phyloP scores from a whole-genome alignment of 2,888 invertebrate species.

The Trichacis sp. region DNA sequence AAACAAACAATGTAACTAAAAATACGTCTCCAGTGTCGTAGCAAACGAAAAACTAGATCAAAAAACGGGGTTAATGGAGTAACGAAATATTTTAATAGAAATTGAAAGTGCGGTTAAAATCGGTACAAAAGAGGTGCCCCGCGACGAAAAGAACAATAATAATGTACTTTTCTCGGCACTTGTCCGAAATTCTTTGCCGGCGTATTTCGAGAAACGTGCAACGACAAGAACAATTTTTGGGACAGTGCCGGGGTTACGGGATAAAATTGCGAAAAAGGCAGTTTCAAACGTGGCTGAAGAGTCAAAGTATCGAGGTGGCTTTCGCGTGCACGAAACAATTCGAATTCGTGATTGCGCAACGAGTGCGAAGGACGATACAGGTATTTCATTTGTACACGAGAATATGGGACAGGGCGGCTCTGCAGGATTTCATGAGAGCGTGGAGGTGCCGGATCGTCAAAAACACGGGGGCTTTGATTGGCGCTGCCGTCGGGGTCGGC shows the following conservation, averaged over 20 bases:
- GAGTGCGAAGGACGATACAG: conserved; percentile 75
- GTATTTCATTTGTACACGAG: conserved; percentile 75
- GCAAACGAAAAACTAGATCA: too few species aligned
- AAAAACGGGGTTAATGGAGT: too few species aligned
- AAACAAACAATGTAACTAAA: too few species aligned
- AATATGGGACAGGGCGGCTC: conserved; percentile 75
- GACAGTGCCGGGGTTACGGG: conserved; percentile 15
- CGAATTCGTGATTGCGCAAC: conserved; percentile 71
- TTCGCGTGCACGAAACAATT: conserved; percentile 58
- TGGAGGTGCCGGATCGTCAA: conserved; percentile 68
- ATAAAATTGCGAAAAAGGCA: conserved; percentile 50
- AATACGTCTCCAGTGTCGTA: too few species aligned
- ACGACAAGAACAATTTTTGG: too few species aligned
- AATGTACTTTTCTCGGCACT: conserved; percentile 39
- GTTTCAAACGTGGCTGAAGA: conserved; percentile 54
- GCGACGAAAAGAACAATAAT: too few species aligned
- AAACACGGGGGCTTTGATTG: conserved; percentile 71
- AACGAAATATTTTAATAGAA: too few species aligned
- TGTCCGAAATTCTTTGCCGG: conserved; percentile 44
- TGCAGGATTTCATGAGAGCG: conserved; percentile 71
- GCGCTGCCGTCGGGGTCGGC: conserved; percentile 72
- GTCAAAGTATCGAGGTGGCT: conserved; percentile 54
- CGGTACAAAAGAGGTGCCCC: too few species aligned
- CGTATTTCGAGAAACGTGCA: conserved; percentile 32
- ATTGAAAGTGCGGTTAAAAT: too few species aligned